Percentiles rank a stretch among this genome's conserved stretches.
phyloP scores from a whole-genome alignment of 2,797 vertebrate genomes.

The Sebastes goodei region DNA sequence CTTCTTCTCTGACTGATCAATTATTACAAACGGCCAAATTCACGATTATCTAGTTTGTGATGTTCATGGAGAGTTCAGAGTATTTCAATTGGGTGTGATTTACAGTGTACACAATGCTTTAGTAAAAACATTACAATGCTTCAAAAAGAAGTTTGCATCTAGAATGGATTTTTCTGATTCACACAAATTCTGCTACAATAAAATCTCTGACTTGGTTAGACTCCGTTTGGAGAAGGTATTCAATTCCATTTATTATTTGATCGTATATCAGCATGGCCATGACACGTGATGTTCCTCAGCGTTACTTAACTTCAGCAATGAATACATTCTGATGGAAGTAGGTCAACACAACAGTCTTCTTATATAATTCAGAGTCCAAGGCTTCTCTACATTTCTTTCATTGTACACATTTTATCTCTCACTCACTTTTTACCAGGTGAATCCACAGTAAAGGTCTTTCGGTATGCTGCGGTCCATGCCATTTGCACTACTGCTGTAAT shows the following conservation, averaged over 20 bases:
- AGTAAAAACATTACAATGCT: not conserved
- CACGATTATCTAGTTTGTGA: not conserved
- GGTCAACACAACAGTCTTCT: not conserved
- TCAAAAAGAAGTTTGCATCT: not conserved
- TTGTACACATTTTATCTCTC: not conserved
- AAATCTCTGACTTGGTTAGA: no score
- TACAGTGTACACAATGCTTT: not conserved
- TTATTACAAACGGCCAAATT: not conserved
- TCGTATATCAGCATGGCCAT: no score
- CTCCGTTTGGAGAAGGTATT: not conserved
- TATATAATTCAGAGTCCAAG: not conserved
- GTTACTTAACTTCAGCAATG: no score
- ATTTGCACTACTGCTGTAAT: not conserved
- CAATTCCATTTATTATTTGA: no score
- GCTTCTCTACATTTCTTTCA: not conserved
- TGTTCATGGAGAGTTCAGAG: not conserved
- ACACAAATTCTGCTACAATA: no score
- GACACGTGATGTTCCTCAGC: no score
- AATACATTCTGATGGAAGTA: not conserved
- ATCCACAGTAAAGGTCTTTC: not conserved
- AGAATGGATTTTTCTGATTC: not conserved
- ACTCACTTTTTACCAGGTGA: not conserved
- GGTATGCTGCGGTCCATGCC: not conserved
- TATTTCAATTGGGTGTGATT: not conserved
- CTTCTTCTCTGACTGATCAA: no score